Base-by-base conservation (phyloP, 2,888 invertebrate species). In the Lasioglossum vierecki region DNA sequence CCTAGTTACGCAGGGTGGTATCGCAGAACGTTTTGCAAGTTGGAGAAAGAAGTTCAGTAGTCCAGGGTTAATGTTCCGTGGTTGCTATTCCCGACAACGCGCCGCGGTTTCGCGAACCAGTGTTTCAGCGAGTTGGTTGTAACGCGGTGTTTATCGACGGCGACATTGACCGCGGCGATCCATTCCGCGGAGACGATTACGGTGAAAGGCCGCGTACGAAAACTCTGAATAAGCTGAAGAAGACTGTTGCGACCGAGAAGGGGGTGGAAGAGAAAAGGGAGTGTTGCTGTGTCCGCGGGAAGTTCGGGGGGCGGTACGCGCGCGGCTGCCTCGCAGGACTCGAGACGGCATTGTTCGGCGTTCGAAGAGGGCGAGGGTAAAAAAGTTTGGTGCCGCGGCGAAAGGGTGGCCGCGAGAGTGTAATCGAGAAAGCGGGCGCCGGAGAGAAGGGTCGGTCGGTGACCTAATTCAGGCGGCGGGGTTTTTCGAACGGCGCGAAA, bases 401-500 rank as follows among this genome's bases (percentile, higher is more conserved):
- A 30, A 22, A 49, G n/a, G 60, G 35, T 22, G 82, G 72, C 46
- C 79, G 57, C 74, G 76, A 76, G 72, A 68, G n/a, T 70, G 74
- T 86, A 83, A 75, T 76, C 78, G 89, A 76, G 83, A 63, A 71
- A 46, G 35, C 35, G 6, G 18, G 5, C 53, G 57, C 78, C 76
- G 79, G 75, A 75, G 26, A 76, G 26, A 66, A 82, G 82, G 44
- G 76, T 70, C 89, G 92, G 92, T 91, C 91, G 91, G 88, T 91
- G 92, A 92, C 91, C 91, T 86, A 92, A 91, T 92, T 91, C 88
- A 86, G 68, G 66, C 84, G 89, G 86, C 87, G 85, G 88, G 90
- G 87, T 92, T 91, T 92, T 92, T 89, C 89, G 88, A 92, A 92
- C 91, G 89, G 86, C 91, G 92, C 91, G 92, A 92, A 91, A 93